Conservation (phyloP, 2,113 vertebrate species). For the Riparia riparia region DNA sequence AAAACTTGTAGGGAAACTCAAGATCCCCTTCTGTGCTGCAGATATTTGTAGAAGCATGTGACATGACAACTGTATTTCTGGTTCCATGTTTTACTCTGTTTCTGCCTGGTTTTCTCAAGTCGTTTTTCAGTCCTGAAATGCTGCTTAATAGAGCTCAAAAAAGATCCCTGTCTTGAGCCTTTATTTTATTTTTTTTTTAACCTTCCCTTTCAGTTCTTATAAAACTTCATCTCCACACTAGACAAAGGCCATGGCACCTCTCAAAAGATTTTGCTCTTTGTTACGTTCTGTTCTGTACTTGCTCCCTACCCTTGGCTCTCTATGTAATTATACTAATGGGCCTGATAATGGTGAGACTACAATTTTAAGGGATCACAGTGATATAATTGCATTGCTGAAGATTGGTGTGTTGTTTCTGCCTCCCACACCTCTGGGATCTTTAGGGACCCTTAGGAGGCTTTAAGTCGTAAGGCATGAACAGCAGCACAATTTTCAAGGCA, state of each 20-base stretch:
- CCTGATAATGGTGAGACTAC: not conserved
- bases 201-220: not conserved
- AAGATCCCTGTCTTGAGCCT: not conserved
- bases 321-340: not conserved
- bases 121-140: not conserved
- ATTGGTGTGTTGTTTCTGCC: not conserved
- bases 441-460: constrained; percentile 8
- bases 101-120: not conserved
- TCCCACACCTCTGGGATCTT: constrained; percentile 4
- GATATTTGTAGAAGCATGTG: not conserved
- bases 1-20: not conserved
- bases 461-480: not conserved
- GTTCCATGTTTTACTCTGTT: not conserved
- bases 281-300: not conserved
- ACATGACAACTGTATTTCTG: not conserved
- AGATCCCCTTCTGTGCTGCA: not conserved
- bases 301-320: not conserved
- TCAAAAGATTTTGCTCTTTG: constrained; percentile 1
- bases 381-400: constrained; percentile 12
- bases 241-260: fast-evolving
- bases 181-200: constrained; percentile 15
- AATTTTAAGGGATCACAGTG: not conserved
- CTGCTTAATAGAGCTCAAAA: not conserved
- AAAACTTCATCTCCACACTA: not conserved
- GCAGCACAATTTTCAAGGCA: constrained; percentile 3